Base-by-base conservation (phyloP, 2,113 vertebrate genomes). In the Brachypteracias leptosomus region DNA sequence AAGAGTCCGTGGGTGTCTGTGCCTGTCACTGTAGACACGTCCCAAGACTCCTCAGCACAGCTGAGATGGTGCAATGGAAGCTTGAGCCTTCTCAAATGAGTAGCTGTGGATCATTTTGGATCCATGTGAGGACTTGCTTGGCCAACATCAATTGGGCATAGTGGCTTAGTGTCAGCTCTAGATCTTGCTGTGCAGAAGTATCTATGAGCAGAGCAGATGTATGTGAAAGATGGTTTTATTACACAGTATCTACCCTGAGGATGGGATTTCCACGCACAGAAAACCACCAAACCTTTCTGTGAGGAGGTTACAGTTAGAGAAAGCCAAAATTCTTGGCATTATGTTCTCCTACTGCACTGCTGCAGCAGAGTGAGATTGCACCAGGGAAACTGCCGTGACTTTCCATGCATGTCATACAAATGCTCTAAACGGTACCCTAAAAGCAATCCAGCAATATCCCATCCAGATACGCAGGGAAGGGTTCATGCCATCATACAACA, bases 271-370 rank as follows among this genome's bases (percentile, higher is more conserved):
- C 8, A 4, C 55, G 44, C 35, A 78, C n/a, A n/a, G 62, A 29
- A 71, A 19, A 8, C 44, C 33, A 10, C 29, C 38, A n/a, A 77
- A 44, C 10, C 47, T 25, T 57, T 40, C 77, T 59, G 15, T 51
- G 31, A 82, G 44, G 44, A 51, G 49, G 29, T 20, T 74, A 10
- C 22, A 16, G 33, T 15, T 36, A 35, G 49, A 83, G 33, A 77
- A 77, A 86, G 22, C 3, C 33, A 49, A 51, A n/a, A 29, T 65
- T 51, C 57, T 63, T 65, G 25, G 38, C 16, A 5, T 36, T 46
- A 4, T 1, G 0, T 46, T 44, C 16, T 85, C 31, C 21, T 16
- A 31, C 24, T 72, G 20, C 22, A 11, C 11, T 0, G 0, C 28
- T 95, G 77, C 72, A 59, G 54, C 0, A 0, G 19, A 24, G 26